phyloP scores from a whole-genome alignment of 1,140 invertebrate genomes.

The Parasteatoda tepidariorum region DNA sequence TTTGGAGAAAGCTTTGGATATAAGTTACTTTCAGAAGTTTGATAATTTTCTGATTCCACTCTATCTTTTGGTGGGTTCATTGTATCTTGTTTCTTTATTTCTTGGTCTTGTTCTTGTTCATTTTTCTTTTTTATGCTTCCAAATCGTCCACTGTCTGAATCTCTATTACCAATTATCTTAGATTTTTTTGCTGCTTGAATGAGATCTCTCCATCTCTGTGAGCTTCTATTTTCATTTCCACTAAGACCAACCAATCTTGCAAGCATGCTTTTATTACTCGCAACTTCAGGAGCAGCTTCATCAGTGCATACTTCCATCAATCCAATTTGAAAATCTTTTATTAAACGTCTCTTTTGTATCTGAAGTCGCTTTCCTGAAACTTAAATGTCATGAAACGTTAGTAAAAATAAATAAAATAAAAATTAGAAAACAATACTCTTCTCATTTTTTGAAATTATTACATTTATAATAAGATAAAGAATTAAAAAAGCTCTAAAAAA shows the following conservation, averaged over 20 bases:
- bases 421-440: too few relatives aligned
- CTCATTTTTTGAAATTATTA: too few relatives aligned
- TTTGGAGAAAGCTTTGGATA: too few relatives aligned
- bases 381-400: too few relatives aligned
- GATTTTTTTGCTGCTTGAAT: constrained; percentile 56
- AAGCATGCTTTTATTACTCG: constrained; percentile 32
- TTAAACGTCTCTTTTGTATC: constrained; percentile 83
- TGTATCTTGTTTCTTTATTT: too few relatives aligned
- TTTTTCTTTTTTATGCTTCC: constrained; percentile 44
- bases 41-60: background rate
- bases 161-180: constrained; percentile 48
- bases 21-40: too few relatives aligned
- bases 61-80: too few relatives aligned
- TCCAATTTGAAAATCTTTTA: constrained; percentile 92
- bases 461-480: too few relatives aligned
- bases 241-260: constrained; percentile 36
- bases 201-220: constrained; percentile 53
- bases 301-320: constrained; percentile 75
- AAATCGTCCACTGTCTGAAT: constrained; percentile 36
- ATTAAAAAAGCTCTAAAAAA: too few relatives aligned
- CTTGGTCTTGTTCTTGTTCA: background rate
- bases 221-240: constrained; percentile 4
- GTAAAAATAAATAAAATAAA: too few relatives aligned
- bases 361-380: constrained; percentile 85
- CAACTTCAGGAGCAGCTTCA: constrained; percentile 43